These are phyloP conservation scores for Psephotus haematonotus DNA, from an alignment of 2,113 vertebrate species.

Conservation along the genomic window DNA sequence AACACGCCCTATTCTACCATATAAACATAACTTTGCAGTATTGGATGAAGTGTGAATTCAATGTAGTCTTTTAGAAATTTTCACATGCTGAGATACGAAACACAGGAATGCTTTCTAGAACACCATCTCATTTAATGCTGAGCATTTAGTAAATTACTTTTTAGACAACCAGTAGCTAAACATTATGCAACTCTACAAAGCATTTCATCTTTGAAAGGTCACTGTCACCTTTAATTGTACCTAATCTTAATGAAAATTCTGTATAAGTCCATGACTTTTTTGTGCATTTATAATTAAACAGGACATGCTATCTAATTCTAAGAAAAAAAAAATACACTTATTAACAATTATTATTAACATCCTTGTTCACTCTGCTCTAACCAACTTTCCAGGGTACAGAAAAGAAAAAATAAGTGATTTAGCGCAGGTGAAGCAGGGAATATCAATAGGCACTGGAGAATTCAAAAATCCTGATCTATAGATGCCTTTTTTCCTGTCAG, in stretches of 20 bases:
- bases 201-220: neutral
- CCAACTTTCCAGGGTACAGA: neutral
- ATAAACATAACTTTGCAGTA: neutral
- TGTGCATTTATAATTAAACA: slow-evolving; percentile 31
- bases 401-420: neutral
- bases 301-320: neutral
- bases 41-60: neutral
- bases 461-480: neutral
- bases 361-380: neutral
- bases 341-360: neutral
- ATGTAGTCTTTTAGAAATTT: neutral
- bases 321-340: neutral
- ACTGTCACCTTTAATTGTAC: neutral
- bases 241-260: neutral
- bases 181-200: neutral
- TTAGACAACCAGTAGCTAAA: neutral
- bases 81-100: neutral
- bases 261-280: neutral
- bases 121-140: neutral
- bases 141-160: neutral
- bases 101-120: neutral
- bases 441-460: neutral
- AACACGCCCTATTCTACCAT: neutral
- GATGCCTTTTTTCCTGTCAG: neutral
- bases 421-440: neutral